Percentiles rank a stretch among this genome's conserved stretches.
phyloP scores from a whole-genome alignment of 2,797 vertebrate species.

The Artibeus lituratus region DNA sequence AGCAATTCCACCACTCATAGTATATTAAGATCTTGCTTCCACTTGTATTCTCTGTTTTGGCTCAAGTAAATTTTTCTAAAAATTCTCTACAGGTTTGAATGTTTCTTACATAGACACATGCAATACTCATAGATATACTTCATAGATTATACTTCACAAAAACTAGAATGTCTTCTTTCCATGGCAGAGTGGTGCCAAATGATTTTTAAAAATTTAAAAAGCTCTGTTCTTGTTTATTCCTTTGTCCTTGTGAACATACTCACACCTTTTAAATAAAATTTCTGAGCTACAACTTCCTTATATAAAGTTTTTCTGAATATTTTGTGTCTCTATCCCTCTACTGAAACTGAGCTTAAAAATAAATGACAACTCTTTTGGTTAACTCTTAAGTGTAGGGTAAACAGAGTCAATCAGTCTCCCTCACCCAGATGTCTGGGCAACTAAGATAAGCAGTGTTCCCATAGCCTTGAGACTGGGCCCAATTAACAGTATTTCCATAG shows the following conservation, averaged over 20 bases:
- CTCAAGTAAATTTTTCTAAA: background rate
- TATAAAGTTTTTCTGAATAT: background rate
- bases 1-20: too few species aligned
- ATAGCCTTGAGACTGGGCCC: too few species aligned
- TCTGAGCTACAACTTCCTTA: background rate
- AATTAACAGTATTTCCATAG: too few species aligned
- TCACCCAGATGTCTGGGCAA: too few species aligned
- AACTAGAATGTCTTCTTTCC: background rate
- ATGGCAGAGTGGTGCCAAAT: background rate
- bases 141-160: background rate
- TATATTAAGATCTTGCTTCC: background rate
- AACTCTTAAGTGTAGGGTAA: background rate
- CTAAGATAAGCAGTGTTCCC: too few species aligned
- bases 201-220: background rate
- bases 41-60: background rate
- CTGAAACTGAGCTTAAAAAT: background rate
- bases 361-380: constrained; percentile 19
- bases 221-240: background rate
- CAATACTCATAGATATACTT: background rate
- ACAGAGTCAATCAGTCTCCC: too few species aligned
- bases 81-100: background rate
- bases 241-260: background rate
- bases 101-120: background rate
- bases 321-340: background rate
- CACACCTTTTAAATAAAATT: background rate